phyloP scores from a whole-genome alignment of 2,113 vertebrate species.

The Nansenia antarctica region DNA sequence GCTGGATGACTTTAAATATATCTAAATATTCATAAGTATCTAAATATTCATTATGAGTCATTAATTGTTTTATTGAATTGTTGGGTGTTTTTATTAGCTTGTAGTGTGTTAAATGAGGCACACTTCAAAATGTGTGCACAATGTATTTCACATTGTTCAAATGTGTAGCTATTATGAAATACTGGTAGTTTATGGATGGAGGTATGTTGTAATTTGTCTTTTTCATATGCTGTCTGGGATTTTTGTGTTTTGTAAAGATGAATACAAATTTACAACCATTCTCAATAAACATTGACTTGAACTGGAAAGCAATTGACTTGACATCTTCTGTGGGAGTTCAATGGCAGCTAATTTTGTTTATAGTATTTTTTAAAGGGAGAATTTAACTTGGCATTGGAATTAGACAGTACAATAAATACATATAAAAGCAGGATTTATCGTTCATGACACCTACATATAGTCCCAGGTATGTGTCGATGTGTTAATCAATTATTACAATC shows the following conservation, averaged over 20 bases:
- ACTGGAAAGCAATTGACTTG: no score
- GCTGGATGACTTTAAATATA: neutral
- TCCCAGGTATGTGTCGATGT: no score
- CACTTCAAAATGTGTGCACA: neutral
- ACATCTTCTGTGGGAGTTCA: no score
- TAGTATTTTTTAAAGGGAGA: no score
- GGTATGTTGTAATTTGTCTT: neutral
- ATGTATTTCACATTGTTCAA: neutral
- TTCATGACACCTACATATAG: no score
- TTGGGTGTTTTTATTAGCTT: neutral
- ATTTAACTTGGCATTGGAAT: no score
- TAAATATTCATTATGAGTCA: neutral
- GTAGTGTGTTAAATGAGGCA: neutral
- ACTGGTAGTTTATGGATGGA: neutral
- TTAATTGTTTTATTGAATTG: neutral
- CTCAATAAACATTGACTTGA: neutral
- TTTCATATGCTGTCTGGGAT: neutral
- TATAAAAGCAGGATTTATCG: no score
- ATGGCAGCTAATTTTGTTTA: no score
- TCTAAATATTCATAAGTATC: neutral
- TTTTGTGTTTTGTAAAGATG: constrained; percentile 5
- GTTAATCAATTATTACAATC: no score
- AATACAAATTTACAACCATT: neutral
- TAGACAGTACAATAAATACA: no score
- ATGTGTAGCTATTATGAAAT: neutral